Conservation (phyloP, 2,888 invertebrate species). For the Syrista parreyssii region DNA sequence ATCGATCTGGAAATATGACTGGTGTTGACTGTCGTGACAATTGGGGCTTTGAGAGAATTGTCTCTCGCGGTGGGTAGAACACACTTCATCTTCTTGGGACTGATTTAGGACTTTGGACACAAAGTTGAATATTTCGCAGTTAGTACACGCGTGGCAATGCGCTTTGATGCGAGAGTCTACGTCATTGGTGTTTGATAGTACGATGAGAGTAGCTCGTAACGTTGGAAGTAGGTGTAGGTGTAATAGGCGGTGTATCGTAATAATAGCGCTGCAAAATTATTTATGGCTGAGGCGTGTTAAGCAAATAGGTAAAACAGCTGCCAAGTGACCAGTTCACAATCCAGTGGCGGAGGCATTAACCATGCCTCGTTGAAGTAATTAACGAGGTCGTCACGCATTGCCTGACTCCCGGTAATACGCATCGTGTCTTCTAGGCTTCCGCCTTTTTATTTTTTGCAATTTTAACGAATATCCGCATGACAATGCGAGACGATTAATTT, state of each 20-base stretch:
- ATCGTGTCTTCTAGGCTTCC: neutral
- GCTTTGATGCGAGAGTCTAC: neutral
- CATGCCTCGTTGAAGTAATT: conserved; percentile 63
- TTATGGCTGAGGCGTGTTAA: conserved; percentile 60
- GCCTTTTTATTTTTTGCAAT: neutral
- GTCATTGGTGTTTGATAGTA: neutral
- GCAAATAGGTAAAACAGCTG: conserved; percentile 63
- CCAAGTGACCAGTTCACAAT: conserved; percentile 58
- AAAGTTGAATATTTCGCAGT: neutral
- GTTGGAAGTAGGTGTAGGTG: conserved; percentile 45
- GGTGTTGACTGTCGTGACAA: neutral
- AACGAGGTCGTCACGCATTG: conserved; percentile 56
- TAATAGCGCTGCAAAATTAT: conserved; percentile 61
- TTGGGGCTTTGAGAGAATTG: neutral
- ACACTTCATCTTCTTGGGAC: neutral
- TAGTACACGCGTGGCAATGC: neutral
- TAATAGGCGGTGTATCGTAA: conserved; percentile 55
- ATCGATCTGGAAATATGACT: neutral
- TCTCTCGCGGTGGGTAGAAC: neutral
- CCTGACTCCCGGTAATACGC: conserved; percentile 4
- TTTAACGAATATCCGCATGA: neutral
- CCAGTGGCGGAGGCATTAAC: conserved; percentile 55
- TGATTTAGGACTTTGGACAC: neutral
- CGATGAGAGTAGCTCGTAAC: neutral
- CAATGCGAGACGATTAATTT: neutral